Evolutionary conservation across 2,797 vertebrate genomes (phyloP).

Genomic region (Notoglanidium macrostoma): DNA sequence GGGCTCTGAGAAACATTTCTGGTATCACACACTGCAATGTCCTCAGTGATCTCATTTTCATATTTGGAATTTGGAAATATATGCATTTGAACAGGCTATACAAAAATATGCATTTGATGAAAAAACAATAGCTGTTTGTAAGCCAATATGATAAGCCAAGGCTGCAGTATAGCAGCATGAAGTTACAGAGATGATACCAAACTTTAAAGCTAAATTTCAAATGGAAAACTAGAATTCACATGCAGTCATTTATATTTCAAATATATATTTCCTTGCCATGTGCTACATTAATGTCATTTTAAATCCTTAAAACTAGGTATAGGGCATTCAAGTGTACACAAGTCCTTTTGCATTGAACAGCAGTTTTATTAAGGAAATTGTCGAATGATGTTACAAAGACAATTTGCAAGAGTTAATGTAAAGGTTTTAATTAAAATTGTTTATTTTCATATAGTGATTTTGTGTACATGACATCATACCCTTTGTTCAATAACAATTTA

Average conservation of each 20-base stretch:
- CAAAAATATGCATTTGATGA: constrained; percentile 32
- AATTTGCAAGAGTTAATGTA: constrained; percentile 29
- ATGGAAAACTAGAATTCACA: constrained; percentile 14
- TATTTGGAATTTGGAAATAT: constrained; percentile 14
- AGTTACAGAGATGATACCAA: background rate
- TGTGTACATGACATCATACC: constrained; percentile 41
- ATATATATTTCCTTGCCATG: constrained; percentile 23
- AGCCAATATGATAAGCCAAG: background rate
- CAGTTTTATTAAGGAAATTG: constrained; percentile 23
- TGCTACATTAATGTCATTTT: constrained; percentile 13
- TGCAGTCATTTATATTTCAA: background rate
- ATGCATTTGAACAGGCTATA: background rate
- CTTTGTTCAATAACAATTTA: constrained; percentile 27
- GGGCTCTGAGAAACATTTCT: constrained; percentile 36
- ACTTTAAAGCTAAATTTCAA: background rate
- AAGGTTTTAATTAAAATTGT: constrained; percentile 13
- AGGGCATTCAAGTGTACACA: constrained; percentile 22
- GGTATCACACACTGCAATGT: constrained; percentile 19
- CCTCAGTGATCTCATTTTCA: constrained; percentile 19
- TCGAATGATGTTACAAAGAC: constrained; percentile 26
- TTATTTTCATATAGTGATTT: constrained; percentile 48
- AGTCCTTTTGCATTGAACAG: constrained; percentile 13
- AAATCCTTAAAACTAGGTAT: background rate
- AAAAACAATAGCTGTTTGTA: constrained; percentile 2
- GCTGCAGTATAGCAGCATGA: background rate